phyloP scores from a whole-genome alignment of 2,797 vertebrate species.

The Pangasius mekongensis region DNA sequence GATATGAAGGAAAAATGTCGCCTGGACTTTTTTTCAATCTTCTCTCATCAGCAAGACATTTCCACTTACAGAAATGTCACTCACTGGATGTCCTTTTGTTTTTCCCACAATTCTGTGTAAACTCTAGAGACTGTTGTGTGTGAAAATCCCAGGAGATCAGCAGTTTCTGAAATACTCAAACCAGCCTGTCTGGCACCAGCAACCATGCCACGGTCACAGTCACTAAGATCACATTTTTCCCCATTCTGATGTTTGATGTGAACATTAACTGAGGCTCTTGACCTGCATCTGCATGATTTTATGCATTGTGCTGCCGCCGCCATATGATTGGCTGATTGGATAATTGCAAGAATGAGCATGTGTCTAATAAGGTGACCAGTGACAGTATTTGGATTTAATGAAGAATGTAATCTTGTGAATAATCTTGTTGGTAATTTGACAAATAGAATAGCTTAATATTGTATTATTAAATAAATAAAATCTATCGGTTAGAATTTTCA shows the following conservation, averaged over 20 bases:
- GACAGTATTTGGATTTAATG: not conserved
- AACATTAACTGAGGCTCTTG: not conserved
- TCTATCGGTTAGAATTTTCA: not conserved
- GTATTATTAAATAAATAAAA: not conserved
- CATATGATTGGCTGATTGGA: not conserved
- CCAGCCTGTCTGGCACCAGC: not conserved
- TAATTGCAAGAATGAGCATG: not conserved
- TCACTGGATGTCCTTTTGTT: not conserved
- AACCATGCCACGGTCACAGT: no score
- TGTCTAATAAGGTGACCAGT: not conserved
- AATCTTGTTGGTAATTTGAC: not conserved
- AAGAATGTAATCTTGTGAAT: not conserved
- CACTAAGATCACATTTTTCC: not conserved
- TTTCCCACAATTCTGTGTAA: not conserved
- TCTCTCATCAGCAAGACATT: not conserved
- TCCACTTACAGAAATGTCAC: not conserved
- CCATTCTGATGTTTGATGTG: not conserved
- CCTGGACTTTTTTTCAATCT: not conserved
- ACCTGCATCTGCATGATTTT: not conserved
- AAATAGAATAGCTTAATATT: not conserved
- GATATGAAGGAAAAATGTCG: not conserved
- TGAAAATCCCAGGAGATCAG: not conserved
- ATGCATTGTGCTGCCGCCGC: not conserved
- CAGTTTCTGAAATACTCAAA: not conserved
- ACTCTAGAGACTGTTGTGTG: not conserved